phyloP scores from a whole-genome alignment of 1,140 invertebrate species.

The Archivesica marissinica region DNA sequence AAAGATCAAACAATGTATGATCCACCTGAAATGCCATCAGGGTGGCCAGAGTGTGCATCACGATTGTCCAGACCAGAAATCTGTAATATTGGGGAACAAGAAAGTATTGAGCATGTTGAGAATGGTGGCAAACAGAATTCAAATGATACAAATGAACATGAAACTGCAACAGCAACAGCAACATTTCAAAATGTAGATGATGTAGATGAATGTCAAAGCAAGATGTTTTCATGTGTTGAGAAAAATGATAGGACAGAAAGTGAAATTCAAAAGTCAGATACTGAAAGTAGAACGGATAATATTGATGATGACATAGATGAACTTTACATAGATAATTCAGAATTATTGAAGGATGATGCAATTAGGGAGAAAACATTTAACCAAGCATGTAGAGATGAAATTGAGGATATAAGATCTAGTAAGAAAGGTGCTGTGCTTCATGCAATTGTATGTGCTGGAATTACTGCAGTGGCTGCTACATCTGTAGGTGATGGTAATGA shows the following conservation, averaged over 20 bases:
- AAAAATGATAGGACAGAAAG: background rate
- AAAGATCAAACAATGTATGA: constrained; percentile 44
- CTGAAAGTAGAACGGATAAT: background rate
- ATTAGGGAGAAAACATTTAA: constrained; percentile 1
- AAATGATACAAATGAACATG: background rate
- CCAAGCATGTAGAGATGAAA: constrained; percentile 40
- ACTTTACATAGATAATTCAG: constrained; percentile 27
- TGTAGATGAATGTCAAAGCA: too few relatives aligned
- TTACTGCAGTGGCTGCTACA: constrained; percentile 48
- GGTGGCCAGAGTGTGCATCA: background rate
- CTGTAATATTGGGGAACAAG: background rate
- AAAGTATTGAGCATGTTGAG: background rate
- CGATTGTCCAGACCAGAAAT: background rate
- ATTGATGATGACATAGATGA: constrained; percentile 42
- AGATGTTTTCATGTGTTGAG: too few relatives aligned
- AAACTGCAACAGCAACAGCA: background rate
- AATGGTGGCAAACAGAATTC: background rate
- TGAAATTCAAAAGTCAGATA: background rate
- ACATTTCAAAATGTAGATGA: too few relatives aligned
- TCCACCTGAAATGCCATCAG: constrained; percentile 26
- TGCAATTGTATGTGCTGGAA: constrained; percentile 45
- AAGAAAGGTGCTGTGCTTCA: constrained; percentile 41
- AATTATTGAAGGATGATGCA: background rate
- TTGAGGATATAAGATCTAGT: constrained; percentile 13
- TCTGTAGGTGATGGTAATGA: constrained; percentile 19